phyloP scores from a whole-genome alignment of 2,888 invertebrate genomes.

The Scaptodrosophila latifasciaeformis region DNA sequence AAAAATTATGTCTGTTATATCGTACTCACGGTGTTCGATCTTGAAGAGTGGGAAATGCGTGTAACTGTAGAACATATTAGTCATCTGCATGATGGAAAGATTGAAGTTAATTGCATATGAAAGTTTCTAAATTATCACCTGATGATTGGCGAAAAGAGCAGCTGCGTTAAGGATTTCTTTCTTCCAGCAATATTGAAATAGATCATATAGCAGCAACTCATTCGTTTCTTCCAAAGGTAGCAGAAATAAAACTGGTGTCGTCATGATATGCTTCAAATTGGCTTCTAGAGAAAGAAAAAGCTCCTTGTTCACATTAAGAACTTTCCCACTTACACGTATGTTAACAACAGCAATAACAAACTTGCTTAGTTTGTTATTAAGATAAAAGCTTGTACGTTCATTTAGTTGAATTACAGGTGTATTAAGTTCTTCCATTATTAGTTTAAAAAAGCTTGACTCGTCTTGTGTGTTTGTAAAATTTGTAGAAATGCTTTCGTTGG shows the following conservation, averaged over 20 bases:
- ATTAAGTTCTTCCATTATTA: constrained; percentile 37
- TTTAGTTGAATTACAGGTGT: constrained; percentile 53
- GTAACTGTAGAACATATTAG: constrained; percentile 51
- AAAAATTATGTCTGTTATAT: constrained; percentile 28
- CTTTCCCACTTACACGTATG: too few relatives aligned
- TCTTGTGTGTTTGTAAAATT: neutral
- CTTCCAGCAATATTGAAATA: constrained; percentile 56
- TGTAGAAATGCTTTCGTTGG: constrained; percentile 10
- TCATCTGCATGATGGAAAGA: constrained; percentile 21
- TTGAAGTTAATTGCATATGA: neutral
- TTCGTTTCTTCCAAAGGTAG: constrained; percentile 20
- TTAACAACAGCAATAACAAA: too few relatives aligned
- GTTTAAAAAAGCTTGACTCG: constrained; percentile 20
- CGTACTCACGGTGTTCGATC: constrained; percentile 36
- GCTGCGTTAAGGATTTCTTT: constrained; percentile 57
- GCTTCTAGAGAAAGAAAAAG: constrained; percentile 44
- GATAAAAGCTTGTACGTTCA: constrained; percentile 42
- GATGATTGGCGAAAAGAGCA: constrained; percentile 48
- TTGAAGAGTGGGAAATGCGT: constrained; percentile 54
- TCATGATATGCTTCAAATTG: constrained; percentile 54
- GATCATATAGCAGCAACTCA: constrained; percentile 23
- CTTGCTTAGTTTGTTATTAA: too few relatives aligned
- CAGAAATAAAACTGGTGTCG: constrained; percentile 56
- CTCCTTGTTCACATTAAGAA: constrained; percentile 29
- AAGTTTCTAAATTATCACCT: constrained; percentile 30